Evolutionary conservation across 2,888 invertebrate species (phyloP).

Genomic region (Eulithis testata): DNA sequence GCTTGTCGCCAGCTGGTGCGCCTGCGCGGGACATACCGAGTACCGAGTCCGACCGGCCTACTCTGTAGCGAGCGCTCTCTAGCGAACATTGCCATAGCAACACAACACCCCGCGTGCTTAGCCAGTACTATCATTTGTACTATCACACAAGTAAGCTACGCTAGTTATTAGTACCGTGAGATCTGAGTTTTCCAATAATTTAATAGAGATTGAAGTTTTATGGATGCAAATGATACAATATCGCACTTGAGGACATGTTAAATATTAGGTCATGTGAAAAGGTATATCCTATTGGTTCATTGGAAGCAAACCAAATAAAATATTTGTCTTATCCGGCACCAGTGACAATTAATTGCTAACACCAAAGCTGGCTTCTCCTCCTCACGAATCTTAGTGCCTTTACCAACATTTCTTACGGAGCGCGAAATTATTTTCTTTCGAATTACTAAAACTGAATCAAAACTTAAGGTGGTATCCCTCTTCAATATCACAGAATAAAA

Average conservation of each 20-base stretch:
- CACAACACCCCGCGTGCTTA: constrained; percentile 40
- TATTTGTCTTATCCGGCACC: constrained; percentile 71
- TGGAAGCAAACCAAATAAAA: constrained; percentile 70
- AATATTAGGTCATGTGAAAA: constrained; percentile 81
- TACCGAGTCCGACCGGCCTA: constrained; percentile 38
- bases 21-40: constrained; percentile 17
- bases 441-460: constrained; percentile 60
- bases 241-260: constrained; percentile 83
- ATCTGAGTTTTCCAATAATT: constrained; percentile 80
- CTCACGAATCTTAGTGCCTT: constrained; percentile 72
- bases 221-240: constrained; percentile 80
- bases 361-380: constrained; percentile 82
- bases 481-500: constrained; percentile 80
- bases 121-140: constrained; percentile 53
- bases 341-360: constrained; percentile 69
- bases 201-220: constrained; percentile 61
- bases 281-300: constrained; percentile 83
- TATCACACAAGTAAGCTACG: constrained; percentile 75
- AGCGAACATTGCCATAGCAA: constrained; percentile 32
- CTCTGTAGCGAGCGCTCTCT: constrained; percentile 51
- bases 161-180: constrained; percentile 79
- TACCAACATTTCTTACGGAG: constrained; percentile 65
- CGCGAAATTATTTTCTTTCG: constrained; percentile 48
- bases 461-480: constrained; percentile 68
- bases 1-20: constrained; percentile 19